Evolutionary conservation across 1,140 invertebrate species (phyloP), one percentile per base, ranked within the genome.

Genomic region (Zaprionus camerounensis): DNA sequence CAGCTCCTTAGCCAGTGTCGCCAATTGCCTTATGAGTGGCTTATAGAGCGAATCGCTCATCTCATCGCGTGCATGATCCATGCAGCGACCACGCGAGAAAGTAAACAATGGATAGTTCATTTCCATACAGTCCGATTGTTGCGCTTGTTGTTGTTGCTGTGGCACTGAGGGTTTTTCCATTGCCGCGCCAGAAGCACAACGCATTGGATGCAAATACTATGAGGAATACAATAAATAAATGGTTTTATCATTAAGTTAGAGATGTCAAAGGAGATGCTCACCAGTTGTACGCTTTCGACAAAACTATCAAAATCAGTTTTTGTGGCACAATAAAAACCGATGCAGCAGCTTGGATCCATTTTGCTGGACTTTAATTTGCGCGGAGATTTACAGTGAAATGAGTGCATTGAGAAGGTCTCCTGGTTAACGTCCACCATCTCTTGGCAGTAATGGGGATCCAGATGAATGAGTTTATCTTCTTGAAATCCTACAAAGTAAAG

Each of bases 381-480:
- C n/a, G 97, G 97, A 22, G 96, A 96, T 61, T 95, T 94, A 91
- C 97, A 98, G 91, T 98, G 98, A 93, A 97, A 98, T 28, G 96
- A 96, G 79, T 95, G 94, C 34, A 97, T 91, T 2, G 96, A 94
- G 91, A 97, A 97, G 82, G 95, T 95, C 63, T 95, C 93, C 81
- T 95, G 95, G 93, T 95, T 95, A 0, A 97, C 96, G 93, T 98
- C 96, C 11, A 98, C 96, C 85, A 96, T 95, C 92, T 98, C 97
- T 93, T 98, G 98, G 88, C 97, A 98, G 81, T 98, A 97, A 93
- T 99, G 98, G 12, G 98, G 98, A 94, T 99, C 98, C 70, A 99
- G 93, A 92, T 98, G 97, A 82, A 99, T 97, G 53, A 98, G 93
- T 93, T 97, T 97, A 84, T 98, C 97, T 92, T 98, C 97, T 94